Evolutionary conservation across 2,888 invertebrate genomes (phyloP), one percentile per base, ranked within the genome.

Genomic region (Charanyca ferruginea): DNA sequence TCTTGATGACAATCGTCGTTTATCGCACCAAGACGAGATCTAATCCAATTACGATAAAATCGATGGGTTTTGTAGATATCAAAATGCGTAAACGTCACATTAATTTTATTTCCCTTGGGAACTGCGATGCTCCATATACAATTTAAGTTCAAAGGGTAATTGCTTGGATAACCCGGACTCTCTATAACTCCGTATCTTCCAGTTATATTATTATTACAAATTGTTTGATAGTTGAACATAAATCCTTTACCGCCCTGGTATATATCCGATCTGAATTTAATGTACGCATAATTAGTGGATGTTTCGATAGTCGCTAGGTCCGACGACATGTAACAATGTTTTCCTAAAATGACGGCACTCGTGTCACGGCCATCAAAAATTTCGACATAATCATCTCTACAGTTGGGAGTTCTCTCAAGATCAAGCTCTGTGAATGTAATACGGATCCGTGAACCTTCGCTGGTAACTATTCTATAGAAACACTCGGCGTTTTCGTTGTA

Each of bases 21-120:
- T 13, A 3, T 20, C 2, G 4, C 4, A 4, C 3, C 1, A 28
- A n/a, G 7, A 32, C 52, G 67, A 70, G 67, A 2, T 38, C 53
- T 0, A 73, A 54, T 61, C 75, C 74, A 75, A 48, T 16, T 35
- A 6, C 13, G 61, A 68, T 66, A 72, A 41, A 54, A 48, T 22
- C 32, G 70, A 25, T 3, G 55, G 4, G 68, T 44, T 67, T 73
- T 83, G 61, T 76, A 85, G 25, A 94, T 60, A 71, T 94, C 95
- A 77, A 99, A 97, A 87, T 98, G 97, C 0, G 98, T 98, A 90
- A 99, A 98, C 1, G 98, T 97, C 0, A 98, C 87, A 77, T 97
- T 98, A 44, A 99, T 96, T 84, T 94, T 97, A 91, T 98, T 99
- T 3, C 98, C 98, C 61, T 88, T 89, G 0, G 98, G 97, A 1